A percentile compares a stretch with the other conserved stretches of the same genome.
Evolutionary conservation across 2,888 invertebrate species (phyloP).

Genomic region (Drosophila affinis): DNA sequence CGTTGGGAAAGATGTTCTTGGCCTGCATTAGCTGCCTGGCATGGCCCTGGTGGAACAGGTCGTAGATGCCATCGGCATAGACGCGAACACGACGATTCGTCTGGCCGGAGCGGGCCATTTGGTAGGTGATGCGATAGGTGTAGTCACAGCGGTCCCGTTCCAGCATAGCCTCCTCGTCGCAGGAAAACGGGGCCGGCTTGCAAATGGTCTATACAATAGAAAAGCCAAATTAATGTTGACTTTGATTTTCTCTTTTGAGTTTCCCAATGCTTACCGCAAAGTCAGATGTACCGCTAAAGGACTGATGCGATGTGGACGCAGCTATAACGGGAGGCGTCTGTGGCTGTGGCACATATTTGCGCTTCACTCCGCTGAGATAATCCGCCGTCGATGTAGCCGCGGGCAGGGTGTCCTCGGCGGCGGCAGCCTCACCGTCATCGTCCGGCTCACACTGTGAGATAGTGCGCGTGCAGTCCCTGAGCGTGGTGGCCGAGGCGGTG

Average conservation of each 20-base stretch:
- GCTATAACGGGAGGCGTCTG: slow-evolving; percentile 28
- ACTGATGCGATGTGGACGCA: slow-evolving; percentile 40
- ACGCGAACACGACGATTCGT: slow-evolving; percentile 94
- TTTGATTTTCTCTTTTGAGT: background rate
- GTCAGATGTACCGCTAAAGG: slow-evolving; percentile 61
- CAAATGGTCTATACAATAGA: slow-evolving; percentile 88
- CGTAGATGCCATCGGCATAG: slow-evolving; percentile 99
- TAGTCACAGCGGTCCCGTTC: slow-evolving; percentile 93
- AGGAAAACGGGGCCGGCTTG: slow-evolving; percentile 93
- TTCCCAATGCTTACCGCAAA: slow-evolving; percentile 73
- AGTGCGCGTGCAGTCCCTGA: slow-evolving; percentile 79
- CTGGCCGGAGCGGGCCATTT: slow-evolving; percentile 91
- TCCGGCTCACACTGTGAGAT: slow-evolving; percentile 77
- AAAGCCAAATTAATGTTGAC: background rate
- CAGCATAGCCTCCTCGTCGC: slow-evolving; percentile 90
- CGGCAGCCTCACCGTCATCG: slow-evolving; percentile 62
- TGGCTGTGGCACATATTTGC: slow-evolving; percentile 72
- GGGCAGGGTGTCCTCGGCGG: slow-evolving; percentile 54
- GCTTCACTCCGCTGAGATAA: slow-evolving; percentile 67
- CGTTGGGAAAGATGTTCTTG: slow-evolving; percentile 97
- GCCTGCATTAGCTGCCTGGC: slow-evolving; percentile 97
- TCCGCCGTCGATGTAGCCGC: slow-evolving; percentile 44
- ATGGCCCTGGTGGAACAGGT: slow-evolving; percentile 99
- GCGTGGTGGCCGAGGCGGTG: slow-evolving; percentile 54
- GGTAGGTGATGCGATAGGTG: slow-evolving; percentile 91